Percentiles rank a stretch among this genome's conserved stretches.
These are phyloP conservation scores for Tarsius wallacei DNA, from an alignment of 2,797 vertebrate genomes.

Conservation along the genomic window DNA sequence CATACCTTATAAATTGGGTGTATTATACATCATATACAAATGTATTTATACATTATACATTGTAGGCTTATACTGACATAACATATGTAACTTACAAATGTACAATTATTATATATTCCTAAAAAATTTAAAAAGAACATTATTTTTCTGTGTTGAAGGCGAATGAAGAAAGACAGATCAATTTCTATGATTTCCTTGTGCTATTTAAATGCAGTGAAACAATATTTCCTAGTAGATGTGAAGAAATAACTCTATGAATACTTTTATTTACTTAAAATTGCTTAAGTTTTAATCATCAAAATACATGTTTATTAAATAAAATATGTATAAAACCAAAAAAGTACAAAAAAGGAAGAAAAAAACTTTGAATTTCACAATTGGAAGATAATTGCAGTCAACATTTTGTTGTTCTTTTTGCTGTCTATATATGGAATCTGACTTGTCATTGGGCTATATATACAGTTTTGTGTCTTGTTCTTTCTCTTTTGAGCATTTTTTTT, in stretches of 20 bases:
- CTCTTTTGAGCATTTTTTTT: not conserved
- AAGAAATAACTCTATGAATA: not conserved
- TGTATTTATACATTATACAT: not conserved
- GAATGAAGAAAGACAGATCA: constrained; percentile 1
- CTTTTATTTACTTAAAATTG: constrained; percentile 57
- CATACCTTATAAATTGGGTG: too few species aligned
- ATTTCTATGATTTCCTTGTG: not conserved
- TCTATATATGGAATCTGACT: constrained; percentile 44
- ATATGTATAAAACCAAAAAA: constrained; percentile 29
- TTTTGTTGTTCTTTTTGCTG: constrained; percentile 57
- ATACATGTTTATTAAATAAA: constrained; percentile 51
- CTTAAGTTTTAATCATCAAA: constrained; percentile 72
- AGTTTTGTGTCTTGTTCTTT: constrained; percentile 64
- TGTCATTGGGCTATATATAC: constrained; percentile 40
- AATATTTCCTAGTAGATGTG: not conserved
- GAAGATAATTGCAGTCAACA: constrained; percentile 70
- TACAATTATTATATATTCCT: not conserved
- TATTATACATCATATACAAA: too few species aligned
- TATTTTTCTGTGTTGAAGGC: constrained; percentile 28
- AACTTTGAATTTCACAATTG: constrained; percentile 9
- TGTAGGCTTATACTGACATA: not conserved
- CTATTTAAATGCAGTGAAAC: not conserved
- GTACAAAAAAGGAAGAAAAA: not conserved
- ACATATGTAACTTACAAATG: not conserved
- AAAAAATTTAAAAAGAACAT: not conserved